phyloP scores from a whole-genome alignment of 2,888 invertebrate species.

The Scaptomyza parva region DNA sequence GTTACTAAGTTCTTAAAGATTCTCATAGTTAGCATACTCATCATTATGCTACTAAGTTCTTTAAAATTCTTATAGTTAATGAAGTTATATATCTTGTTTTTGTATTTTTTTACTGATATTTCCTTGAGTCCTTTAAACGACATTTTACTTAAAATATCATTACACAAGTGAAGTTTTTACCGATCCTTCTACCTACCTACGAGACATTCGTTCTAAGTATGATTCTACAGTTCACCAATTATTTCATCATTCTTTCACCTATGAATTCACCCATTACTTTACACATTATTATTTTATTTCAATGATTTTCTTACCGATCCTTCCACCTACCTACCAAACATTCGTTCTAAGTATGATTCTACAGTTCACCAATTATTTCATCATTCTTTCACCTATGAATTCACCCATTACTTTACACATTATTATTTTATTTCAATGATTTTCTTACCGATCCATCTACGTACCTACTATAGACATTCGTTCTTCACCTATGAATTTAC shows the following conservation, averaged over 20 bases:
- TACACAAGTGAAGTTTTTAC: no score
- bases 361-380: background rate
- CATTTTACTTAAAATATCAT: no score
- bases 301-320: constrained; percentile 15
- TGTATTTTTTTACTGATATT: no score
- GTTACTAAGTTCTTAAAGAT: no score
- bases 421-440: background rate
- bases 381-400: background rate
- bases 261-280: background rate
- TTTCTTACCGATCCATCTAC: no score
- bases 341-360: background rate
- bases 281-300: background rate
- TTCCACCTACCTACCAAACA: constrained; percentile 7
- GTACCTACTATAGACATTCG: no score
- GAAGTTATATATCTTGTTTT: no score
- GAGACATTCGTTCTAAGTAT: background rate
- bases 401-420: background rate
- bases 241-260: background rate
- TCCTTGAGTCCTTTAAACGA: no score
- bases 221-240: background rate
- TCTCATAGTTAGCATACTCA: no score
- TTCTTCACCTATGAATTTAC: no score
- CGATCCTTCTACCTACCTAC: constrained; percentile 9
- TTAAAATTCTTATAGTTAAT: no score
- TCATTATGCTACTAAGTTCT: no score